Conservation (phyloP, 2,888 invertebrate species). For the Aphodius granarius region DNA sequence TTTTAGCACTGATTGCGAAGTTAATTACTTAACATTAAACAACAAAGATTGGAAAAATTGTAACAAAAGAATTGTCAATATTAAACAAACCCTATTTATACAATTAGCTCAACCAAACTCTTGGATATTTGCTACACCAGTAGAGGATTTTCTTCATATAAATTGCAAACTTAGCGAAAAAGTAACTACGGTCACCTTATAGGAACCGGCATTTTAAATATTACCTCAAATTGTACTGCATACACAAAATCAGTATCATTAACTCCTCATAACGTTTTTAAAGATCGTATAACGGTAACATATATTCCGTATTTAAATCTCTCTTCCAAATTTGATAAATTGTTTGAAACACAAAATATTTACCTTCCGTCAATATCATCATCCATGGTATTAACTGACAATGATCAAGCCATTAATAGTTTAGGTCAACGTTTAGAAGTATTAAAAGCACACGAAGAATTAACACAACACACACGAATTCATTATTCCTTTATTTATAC, state of each 20-base stretch:
- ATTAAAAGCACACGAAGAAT: neutral
- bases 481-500: neutral
- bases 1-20: slow-evolving; percentile 4
- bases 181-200: neutral
- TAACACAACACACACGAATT: neutral
- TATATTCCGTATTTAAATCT: neutral
- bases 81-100: slow-evolving; percentile 8
- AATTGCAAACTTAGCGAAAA: neutral
- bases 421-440: slow-evolving; percentile 8
- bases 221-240: neutral
- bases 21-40: slow-evolving; percentile 3
- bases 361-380: no score
- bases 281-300: neutral
- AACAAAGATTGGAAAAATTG: neutral
- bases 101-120: slow-evolving; percentile 7
- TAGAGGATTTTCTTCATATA: slow-evolving; percentile 8
- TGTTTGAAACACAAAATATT: neutral
- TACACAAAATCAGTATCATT: slow-evolving; percentile 8
- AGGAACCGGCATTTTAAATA: neutral
- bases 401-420: no score
- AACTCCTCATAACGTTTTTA: slow-evolving; percentile 3
- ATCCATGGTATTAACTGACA: no score
- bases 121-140: slow-evolving; percentile 8
- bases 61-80: neutral
- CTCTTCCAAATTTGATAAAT: neutral